Conservation (phyloP, 2,797 vertebrate species). For the Poeciliopsis infans region DNA sequence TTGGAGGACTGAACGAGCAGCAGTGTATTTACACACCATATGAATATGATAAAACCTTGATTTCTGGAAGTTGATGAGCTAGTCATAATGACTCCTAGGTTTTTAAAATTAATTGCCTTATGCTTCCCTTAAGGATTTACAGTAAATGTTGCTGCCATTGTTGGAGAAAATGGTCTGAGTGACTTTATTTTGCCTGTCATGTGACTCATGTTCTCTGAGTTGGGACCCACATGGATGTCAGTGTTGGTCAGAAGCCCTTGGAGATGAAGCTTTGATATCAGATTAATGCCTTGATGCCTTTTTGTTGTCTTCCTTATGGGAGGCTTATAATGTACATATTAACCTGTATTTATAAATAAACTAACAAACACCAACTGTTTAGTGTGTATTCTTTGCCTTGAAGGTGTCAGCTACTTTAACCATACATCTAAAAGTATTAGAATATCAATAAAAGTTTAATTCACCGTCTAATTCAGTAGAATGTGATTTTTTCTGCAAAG, state of each 20-base stretch:
- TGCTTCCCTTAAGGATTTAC: constrained; percentile 46
- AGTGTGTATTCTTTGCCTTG: neutral
- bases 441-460: neutral
- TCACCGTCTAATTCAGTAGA: neutral
- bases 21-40: constrained; percentile 19
- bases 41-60: neutral
- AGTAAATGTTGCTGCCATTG: constrained; percentile 49
- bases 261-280: constrained; percentile 76
- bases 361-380: constrained; percentile 70
- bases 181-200: constrained; percentile 44
- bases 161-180: constrained; percentile 29
- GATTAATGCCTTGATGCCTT: constrained; percentile 86
- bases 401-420: neutral
- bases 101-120: constrained; percentile 68
- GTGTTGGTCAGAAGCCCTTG: constrained; percentile 60
- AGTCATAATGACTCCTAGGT: constrained; percentile 22
- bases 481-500: neutral
- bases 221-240: constrained; percentile 54
- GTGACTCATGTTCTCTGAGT: constrained; percentile 40
- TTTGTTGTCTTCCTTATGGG: constrained; percentile 81
- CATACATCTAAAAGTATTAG: neutral
- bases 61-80: constrained; percentile 22
- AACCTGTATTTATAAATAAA: constrained; percentile 84
- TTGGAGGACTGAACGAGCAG: constrained; percentile 38
- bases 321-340: constrained; percentile 80